phyloP scores from a whole-genome alignment of 1,140 invertebrate genomes.

The Adoxophyes honmai region DNA sequence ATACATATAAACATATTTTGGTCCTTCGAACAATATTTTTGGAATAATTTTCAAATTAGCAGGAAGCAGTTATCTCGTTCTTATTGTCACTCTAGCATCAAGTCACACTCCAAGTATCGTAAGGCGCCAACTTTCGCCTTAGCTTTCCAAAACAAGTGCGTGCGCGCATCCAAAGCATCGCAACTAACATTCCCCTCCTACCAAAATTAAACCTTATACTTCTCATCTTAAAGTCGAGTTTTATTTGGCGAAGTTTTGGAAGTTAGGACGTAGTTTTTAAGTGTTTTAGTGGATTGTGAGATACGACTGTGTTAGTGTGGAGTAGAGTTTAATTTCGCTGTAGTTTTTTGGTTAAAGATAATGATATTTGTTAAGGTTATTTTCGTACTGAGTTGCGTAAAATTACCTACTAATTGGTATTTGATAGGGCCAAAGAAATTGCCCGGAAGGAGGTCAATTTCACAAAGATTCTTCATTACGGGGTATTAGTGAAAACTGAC shows the following conservation, averaged over 20 bases:
- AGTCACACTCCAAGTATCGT: neutral
- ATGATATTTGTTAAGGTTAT: constrained; percentile 5
- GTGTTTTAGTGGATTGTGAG: neutral
- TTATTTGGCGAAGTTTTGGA: neutral
- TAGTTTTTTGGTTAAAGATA: neutral
- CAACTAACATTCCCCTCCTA: neutral
- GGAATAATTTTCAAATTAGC: neutral
- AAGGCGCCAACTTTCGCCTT: constrained; percentile 10
- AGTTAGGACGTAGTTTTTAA: neutral
- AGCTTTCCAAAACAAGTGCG: constrained; percentile 9
- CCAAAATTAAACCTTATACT: neutral
- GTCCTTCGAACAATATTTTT: neutral
- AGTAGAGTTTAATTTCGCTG: neutral
- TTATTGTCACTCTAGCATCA: constrained; percentile 7
- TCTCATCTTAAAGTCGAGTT: neutral
- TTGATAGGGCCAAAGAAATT: constrained; percentile 15
- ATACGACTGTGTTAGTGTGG: neutral
- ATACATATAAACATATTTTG: too few relatives aligned
- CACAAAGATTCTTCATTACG: constrained; percentile 1
- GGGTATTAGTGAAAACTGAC: constrained; percentile 2
- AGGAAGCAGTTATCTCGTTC: neutral
- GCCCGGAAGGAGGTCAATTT: neutral
- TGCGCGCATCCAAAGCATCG: neutral
- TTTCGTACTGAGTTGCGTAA: constrained; percentile 3
- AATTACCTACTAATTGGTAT: constrained; percentile 7